These are phyloP conservation scores for Chloroceryle amazona DNA, from an alignment of 2,797 vertebrate species.

Conservation along the genomic window DNA sequence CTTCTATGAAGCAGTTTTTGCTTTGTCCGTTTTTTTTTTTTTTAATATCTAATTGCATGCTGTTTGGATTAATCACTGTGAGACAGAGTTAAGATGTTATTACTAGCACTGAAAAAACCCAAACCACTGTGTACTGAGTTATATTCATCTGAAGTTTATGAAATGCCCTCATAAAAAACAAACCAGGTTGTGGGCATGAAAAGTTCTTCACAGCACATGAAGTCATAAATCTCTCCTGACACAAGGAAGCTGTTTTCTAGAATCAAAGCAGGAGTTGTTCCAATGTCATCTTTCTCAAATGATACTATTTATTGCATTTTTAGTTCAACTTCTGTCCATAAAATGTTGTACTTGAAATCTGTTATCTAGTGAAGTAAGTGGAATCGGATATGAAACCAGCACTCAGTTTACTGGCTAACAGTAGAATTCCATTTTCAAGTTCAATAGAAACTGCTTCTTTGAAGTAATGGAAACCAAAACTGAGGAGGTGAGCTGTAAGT, in stretches of 20 bases:
- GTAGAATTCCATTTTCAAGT: background rate
- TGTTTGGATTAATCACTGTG: background rate
- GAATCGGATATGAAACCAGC: background rate
- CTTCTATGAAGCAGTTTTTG: background rate
- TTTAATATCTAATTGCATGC: background rate
- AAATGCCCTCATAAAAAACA: background rate
- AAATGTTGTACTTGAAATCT: background rate
- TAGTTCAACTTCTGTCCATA: background rate
- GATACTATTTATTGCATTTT: background rate
- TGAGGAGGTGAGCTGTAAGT: background rate
- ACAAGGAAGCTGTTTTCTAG: background rate
- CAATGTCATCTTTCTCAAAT: background rate
- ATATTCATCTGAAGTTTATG: background rate
- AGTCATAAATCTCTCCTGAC: background rate
- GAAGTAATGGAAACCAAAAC: background rate
- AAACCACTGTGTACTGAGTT: background rate
- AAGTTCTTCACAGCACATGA: background rate
- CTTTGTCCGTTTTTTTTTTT: background rate
- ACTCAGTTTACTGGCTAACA: background rate
- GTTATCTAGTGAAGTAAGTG: background rate
- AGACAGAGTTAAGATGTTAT: background rate
- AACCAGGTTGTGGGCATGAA: background rate
- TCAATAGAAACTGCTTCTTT: background rate
- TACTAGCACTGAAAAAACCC: background rate
- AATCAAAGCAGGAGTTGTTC: background rate